Percentiles rank a stretch among this genome's conserved stretches.
Evolutionary conservation across 2,888 invertebrate species (phyloP).

Genomic region (Odontothrips loti): DNA sequence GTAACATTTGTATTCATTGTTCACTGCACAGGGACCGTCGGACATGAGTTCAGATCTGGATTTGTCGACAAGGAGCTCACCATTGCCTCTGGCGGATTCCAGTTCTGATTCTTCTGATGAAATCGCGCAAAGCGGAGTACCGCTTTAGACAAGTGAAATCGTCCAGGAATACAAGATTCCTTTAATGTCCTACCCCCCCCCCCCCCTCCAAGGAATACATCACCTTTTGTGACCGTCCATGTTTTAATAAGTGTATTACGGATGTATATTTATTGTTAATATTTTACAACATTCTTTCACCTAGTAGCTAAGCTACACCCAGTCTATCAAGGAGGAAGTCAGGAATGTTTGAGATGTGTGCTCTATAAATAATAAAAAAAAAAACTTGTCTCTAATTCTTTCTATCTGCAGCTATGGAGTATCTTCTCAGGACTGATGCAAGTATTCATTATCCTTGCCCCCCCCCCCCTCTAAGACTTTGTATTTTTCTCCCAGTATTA

Average conservation of each 20-base stretch:
- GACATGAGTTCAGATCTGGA: background rate
- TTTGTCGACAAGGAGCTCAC: background rate
- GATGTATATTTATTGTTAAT: background rate
- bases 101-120: background rate
- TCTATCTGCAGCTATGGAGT: background rate
- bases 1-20: background rate
- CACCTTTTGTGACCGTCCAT: background rate
- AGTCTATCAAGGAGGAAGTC: background rate
- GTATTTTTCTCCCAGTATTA: slow-evolving; percentile 2
- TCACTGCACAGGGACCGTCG: background rate
- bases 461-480: background rate
- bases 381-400: background rate
- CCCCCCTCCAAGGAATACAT: background rate
- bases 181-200: too few species aligned
- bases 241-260: background rate
- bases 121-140: background rate
- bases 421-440: background rate
- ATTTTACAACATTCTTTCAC: background rate
- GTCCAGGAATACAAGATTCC: too few species aligned
- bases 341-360: background rate
- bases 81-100: background rate
- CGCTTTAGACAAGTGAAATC: background rate
- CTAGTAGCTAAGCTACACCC: background rate
- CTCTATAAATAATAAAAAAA: background rate
- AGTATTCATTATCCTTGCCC: background rate